Base-by-base conservation (phyloP, 2,888 invertebrate species). In the Drosophila mimica region DNA sequence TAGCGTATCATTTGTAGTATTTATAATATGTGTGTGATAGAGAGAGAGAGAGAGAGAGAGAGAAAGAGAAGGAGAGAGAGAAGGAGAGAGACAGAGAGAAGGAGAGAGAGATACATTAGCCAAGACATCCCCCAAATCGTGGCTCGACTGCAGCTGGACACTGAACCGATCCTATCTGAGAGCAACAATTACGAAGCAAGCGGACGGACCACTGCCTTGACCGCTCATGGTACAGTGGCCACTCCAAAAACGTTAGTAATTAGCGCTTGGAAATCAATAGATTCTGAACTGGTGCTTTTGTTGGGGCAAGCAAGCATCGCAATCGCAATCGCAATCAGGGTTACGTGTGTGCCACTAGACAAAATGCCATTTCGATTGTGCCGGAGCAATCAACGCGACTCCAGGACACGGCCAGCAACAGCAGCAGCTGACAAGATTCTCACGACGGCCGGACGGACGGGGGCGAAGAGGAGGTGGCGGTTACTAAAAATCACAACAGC, bases 201-300 rank as follows among this genome's bases (percentile, higher is more conserved):
- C 67, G 62, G 30, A 13, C 67, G 62, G 30, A 13, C 4, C 20
- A 13, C 4, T 13, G 46, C 43, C 58, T 25, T 54, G 46, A 40
- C 54, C 52, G 46, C 58, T 43, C 11, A 8, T 6, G 8, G 9
- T 7, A 48, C 31, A 34, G 51, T 67, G 43, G 31, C 33, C 40
- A 33, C n/a, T 8, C 8, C 7, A 53, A 53, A 38, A 30, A 11
- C 15, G 17, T 30, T 54, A 31, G 74, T 84, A 85, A 85, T 88
- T 85, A 85, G 89, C 78, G 75, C 49, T 56, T 36, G 52, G 64
- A 87, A 85, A 89, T 88, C 88, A 78, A 88, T 82, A 83, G 70
- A 70, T 68, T 69, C 76, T 69, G 25, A 46, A 46, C 15, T 46
- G 25, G 46, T 46, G 25, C 56, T 54, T 36, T 56, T 53, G 67